These are phyloP conservation scores for Marmota flaviventris DNA, from an alignment of 2,113 vertebrate species.

Conservation along the genomic window DNA sequence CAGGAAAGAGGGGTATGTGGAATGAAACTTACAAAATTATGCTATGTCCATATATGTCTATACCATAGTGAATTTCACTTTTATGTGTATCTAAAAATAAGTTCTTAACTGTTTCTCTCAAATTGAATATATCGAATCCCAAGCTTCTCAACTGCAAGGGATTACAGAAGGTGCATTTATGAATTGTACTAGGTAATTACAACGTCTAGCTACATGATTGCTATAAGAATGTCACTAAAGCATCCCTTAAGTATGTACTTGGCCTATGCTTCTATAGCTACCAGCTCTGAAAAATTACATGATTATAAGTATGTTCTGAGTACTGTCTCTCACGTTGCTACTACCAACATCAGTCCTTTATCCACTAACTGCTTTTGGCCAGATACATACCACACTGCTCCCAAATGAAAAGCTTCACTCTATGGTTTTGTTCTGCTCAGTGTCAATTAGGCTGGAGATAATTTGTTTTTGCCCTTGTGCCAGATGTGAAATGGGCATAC, in stretches of 20 bases:
- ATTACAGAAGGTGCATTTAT: slow-evolving; percentile 7
- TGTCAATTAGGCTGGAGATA: not conserved
- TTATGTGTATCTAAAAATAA: too few species aligned
- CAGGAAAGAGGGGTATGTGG: too few species aligned
- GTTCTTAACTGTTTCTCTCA: not conserved
- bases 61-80: too few species aligned
- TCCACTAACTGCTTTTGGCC: not conserved
- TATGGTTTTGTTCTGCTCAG: not conserved
- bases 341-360: not conserved
- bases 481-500: not conserved
- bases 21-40: too few species aligned
- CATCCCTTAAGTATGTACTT: not conserved
- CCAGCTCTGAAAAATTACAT: not conserved
- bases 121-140: not conserved
- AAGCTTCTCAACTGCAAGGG: not conserved
- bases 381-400: not conserved
- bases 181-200: not conserved
- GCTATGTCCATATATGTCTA: too few species aligned
- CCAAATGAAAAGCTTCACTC: not conserved
- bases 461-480: not conserved
- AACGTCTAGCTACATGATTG: not conserved
- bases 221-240: not conserved
- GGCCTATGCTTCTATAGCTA: not conserved
- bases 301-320: not conserved
- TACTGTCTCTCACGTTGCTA: not conserved